A percentile compares a stretch with the other conserved stretches of the same genome.
Conservation (phyloP, 1,140 invertebrate species). For the Nebria ingens region DNA sequence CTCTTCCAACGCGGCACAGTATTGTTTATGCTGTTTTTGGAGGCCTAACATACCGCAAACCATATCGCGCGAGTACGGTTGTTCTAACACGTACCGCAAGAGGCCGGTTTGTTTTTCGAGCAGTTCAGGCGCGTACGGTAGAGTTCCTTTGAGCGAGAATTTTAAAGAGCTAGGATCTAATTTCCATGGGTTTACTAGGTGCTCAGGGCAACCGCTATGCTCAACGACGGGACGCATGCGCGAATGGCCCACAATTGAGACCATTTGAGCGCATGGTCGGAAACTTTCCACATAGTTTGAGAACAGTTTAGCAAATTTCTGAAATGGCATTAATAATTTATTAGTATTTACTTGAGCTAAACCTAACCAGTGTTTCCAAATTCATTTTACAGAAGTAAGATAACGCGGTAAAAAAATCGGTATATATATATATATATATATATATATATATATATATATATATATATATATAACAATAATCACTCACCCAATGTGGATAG, state of each 20-base stretch:
- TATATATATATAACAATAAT: too few species aligned
- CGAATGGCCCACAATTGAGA: conserved; percentile 81
- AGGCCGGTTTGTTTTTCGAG: conserved; percentile 80
- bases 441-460: conserved; percentile 5
- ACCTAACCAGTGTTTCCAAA: not conserved
- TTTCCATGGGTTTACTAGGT: conserved; percentile 84
- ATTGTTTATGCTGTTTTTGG: conserved; percentile 84
- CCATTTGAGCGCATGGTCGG: conserved; percentile 85
- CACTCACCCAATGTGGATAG: conserved; percentile 83
- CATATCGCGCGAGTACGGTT: conserved; percentile 94
- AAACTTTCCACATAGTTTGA: conserved; percentile 88
- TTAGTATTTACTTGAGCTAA: not conserved
- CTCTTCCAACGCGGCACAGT: conserved; percentile 83
- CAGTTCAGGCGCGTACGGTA: conserved; percentile 87
- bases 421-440: too few species aligned
- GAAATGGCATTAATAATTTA: conserved; percentile 20
- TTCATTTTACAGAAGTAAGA: not conserved
- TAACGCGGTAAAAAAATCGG: too few species aligned
- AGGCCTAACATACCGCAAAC: conserved; percentile 89
- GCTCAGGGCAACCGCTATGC: conserved; percentile 79
- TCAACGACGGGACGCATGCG: conserved; percentile 90
- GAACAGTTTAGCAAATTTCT: conserved; percentile 76
- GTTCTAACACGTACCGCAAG: conserved; percentile 82
- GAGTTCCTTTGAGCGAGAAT: conserved; percentile 80
- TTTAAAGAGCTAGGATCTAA: conserved; percentile 80